phyloP scores from a whole-genome alignment of 1,140 invertebrate species.

The Leptinotarsa undecemlineata region DNA sequence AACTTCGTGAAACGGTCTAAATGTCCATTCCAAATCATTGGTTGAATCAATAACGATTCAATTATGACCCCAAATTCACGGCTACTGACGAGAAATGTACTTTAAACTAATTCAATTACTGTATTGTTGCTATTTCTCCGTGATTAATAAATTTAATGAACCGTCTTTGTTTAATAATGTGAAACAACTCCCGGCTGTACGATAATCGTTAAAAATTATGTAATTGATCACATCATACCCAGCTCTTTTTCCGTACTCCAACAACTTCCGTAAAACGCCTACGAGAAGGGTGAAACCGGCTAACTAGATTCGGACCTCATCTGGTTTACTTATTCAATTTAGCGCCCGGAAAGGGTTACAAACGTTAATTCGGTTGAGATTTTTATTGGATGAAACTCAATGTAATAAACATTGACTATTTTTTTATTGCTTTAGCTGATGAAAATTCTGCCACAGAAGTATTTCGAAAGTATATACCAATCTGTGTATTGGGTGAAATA shows the following conservation, averaged over 20 bases:
- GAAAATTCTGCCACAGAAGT: too few relatives aligned
- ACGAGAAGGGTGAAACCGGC: not conserved
- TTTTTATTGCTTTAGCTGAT: not conserved
- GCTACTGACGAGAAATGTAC: too few relatives aligned
- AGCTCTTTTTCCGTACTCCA: not conserved
- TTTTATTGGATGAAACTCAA: not conserved
- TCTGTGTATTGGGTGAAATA: too few relatives aligned
- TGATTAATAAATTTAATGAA: too few relatives aligned
- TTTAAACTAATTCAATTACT: too few relatives aligned
- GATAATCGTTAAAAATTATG: slow-evolving; percentile 4
- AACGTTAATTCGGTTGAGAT: slow-evolving; percentile 3
- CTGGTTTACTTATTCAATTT: slow-evolving; percentile 6
- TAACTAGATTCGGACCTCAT: slow-evolving; percentile 7
- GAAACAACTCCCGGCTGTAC: not conserved
- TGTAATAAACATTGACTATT: not conserved
- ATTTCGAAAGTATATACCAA: too few relatives aligned
- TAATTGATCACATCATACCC: not conserved
- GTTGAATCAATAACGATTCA: too few relatives aligned
- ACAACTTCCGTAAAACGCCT: not conserved
- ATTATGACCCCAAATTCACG: too few relatives aligned
- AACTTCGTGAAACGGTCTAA: too few relatives aligned
- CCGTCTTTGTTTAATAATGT: not conserved
- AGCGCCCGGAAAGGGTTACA: not conserved
- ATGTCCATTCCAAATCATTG: too few relatives aligned
- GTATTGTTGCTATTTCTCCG: too few relatives aligned